These are phyloP conservation scores for Vultur gryphus DNA, from an alignment of 2,797 vertebrate genomes.

Conservation along the genomic window DNA sequence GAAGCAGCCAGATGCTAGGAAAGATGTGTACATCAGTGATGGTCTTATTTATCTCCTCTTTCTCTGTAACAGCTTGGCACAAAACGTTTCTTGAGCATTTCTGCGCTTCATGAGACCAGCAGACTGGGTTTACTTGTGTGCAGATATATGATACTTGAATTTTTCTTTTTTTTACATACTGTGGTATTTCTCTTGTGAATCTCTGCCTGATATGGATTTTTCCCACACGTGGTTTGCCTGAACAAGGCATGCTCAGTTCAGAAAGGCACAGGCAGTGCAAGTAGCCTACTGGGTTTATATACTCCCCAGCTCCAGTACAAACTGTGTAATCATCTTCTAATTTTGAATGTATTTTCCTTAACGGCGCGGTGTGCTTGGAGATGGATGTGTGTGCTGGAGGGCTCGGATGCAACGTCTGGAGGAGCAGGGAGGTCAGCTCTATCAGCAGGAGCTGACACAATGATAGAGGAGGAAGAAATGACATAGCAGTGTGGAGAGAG, in stretches of 20 bases:
- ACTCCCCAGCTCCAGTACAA: background rate
- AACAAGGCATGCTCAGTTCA: background rate
- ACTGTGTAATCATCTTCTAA: background rate
- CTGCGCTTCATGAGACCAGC: background rate
- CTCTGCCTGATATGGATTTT: background rate
- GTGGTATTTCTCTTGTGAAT: background rate
- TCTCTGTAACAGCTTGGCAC: background rate
- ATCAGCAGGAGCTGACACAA: conserved; percentile 21
- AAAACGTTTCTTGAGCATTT: background rate
- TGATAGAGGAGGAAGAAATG: conserved; percentile 20
- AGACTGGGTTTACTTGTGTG: background rate
- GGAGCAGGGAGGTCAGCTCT: conserved; percentile 17
- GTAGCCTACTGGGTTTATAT: background rate
- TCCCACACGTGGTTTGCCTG: background rate
- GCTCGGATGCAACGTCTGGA: background rate
- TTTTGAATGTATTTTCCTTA: background rate
- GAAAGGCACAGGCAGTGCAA: background rate
- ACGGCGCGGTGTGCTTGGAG: background rate
- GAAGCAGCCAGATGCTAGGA: background rate
- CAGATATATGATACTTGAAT: too few relatives aligned
- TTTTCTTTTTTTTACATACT: background rate
- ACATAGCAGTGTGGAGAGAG: background rate
- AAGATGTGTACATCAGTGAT: background rate
- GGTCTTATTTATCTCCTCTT: background rate
- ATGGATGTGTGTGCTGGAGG: background rate